Evolutionary conservation across 2,888 invertebrate species (phyloP), one percentile per base, ranked within the genome.

Genomic region (Hyalella azteca): DNA sequence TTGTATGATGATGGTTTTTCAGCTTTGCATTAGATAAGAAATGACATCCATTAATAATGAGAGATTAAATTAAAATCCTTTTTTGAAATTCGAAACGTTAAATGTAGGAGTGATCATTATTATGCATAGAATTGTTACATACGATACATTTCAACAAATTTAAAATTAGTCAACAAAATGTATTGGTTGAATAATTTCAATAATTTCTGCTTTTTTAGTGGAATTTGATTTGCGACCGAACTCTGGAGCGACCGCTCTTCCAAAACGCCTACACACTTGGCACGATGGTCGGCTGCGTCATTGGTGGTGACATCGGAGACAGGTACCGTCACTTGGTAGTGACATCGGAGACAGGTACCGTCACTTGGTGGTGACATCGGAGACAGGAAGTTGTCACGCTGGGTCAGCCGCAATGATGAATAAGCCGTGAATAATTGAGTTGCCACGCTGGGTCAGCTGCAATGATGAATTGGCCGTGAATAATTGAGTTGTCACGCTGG

Each of bases 221-320:
- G 79, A 73, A 79, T 36, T 45, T 79, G 45, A 73, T 79, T n/a
- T 79, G 79, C 50, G 79, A 79, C 22, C 73, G 54, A 11, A 66
- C 73, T 19, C 48, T 48, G 0, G 19, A 36, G 36, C 66, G 79
- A 11, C 45, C 73, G 4, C 79, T 79, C 41, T 79, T 79, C 73
- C 79, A 79, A 36, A 79, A 79, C 50, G 32, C 36, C 2, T 79
- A 79, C 54, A 79, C 79, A 11, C n/a, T 79, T 11, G 79, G 79
- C 39, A 73, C 66, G 22, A 79, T 79, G 48, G 73, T 79, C 13
- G 79, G 79, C n/a, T 79, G 79, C 26, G 41, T 79, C 48, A 73
- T 79, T 29, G 73, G 79, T 13, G 79, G 79, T 19, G 73, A 73
- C 50, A 49, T 79, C 22, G 78, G 78, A 19, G 78, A 78, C 73